phyloP scores from a whole-genome alignment of 2,888 invertebrate genomes.

The Clistopyga incitator region DNA sequence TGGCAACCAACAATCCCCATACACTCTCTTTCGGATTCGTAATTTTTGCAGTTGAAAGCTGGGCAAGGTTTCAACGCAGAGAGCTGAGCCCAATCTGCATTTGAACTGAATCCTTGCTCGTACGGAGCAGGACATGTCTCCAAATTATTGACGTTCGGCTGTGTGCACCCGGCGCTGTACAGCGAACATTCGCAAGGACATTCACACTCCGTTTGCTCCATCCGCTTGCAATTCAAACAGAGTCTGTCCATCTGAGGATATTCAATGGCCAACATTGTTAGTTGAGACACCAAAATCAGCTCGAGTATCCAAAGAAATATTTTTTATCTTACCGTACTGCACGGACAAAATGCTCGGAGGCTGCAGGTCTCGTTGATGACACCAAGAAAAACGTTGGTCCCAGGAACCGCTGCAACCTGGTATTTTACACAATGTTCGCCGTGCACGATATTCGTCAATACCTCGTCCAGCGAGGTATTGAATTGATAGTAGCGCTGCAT shows the following conservation, averaged over 20 bases:
- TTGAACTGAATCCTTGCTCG: conserved; percentile 78
- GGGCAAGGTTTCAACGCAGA: conserved; percentile 88
- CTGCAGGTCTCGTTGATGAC: conserved; percentile 95
- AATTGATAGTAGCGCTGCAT: conserved; percentile 93
- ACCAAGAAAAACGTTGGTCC: conserved; percentile 95
- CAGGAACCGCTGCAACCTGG: conserved; percentile 91
- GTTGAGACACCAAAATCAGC: background rate
- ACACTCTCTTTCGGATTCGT: conserved; percentile 88
- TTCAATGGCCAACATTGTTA: background rate
- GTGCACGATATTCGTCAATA: conserved; percentile 93
- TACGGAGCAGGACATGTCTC: conserved; percentile 78
- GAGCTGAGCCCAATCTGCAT: conserved; percentile 79
- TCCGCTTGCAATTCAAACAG: conserved; percentile 96
- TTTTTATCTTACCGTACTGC: conserved; percentile 89
- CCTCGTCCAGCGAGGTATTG: conserved; percentile 91
- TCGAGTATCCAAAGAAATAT: background rate
- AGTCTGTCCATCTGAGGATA: conserved; percentile 88
- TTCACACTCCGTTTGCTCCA: conserved; percentile 97
- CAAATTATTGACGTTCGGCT: conserved; percentile 71
- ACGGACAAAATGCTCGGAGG: conserved; percentile 94
- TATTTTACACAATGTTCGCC: conserved; percentile 96
- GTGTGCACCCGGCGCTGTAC: conserved; percentile 85
- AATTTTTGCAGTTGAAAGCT: conserved; percentile 89
- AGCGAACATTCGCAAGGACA: conserved; percentile 96
- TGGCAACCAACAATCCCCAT: conserved; percentile 93